Evolutionary conservation across 1,140 invertebrate species (phyloP).

Genomic region (Orussus abietinus): DNA sequence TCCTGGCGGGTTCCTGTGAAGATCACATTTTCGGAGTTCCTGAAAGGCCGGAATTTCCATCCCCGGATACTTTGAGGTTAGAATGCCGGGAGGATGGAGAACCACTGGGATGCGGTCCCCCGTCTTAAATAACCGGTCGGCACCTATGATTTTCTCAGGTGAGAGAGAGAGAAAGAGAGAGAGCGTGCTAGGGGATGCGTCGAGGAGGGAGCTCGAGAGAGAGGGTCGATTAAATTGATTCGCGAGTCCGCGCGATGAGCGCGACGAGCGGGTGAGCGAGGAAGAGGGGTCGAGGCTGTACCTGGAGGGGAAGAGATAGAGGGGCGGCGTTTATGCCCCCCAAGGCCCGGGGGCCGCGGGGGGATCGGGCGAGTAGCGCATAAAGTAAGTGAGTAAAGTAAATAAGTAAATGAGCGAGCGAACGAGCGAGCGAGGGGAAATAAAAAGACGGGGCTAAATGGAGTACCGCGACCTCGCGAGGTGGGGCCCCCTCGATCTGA

Average conservation of each 20-base stretch:
- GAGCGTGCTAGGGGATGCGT: too few relatives aligned
- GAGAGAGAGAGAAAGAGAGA: too few relatives aligned
- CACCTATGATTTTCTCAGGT: constrained; percentile 48
- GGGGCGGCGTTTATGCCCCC: constrained; percentile 12
- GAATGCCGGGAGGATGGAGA: too few relatives aligned
- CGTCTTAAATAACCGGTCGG: constrained; percentile 39
- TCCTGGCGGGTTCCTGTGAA: too few relatives aligned
- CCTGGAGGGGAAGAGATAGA: neutral
- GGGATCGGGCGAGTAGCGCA: constrained; percentile 3
- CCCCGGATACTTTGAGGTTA: too few relatives aligned
- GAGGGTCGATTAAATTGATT: constrained; percentile 46
- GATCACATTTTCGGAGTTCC: too few relatives aligned
- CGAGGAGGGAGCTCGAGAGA: constrained; percentile 38
- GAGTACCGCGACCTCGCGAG: constrained; percentile 23
- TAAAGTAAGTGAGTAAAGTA: constrained; percentile 26
- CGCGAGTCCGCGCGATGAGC: constrained; percentile 24
- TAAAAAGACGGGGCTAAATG: constrained; percentile 31
- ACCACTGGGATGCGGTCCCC: constrained; percentile 28
- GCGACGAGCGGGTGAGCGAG: constrained; percentile 1
- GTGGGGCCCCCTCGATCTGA: constrained; percentile 20
- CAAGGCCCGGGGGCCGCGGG: too few relatives aligned
- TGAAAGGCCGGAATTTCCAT: too few relatives aligned
- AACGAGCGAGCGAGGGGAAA: constrained; percentile 1
- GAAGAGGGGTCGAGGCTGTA: too few relatives aligned
- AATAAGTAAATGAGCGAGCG: constrained; percentile 36